Evolutionary conservation across 2,888 invertebrate genomes (phyloP).

Genomic region (Tinea semifulvella): DNA sequence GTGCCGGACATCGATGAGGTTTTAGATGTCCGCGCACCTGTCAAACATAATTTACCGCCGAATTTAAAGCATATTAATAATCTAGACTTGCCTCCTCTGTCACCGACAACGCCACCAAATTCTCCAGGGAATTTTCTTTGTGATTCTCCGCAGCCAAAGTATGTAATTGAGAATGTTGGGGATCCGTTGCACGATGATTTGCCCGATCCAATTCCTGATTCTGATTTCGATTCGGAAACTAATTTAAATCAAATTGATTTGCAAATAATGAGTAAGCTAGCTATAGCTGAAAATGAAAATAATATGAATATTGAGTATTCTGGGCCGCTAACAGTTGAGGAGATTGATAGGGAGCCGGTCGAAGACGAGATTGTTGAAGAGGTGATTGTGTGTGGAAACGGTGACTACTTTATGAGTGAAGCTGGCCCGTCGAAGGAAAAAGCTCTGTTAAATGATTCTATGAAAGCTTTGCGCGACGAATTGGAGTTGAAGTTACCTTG

Average conservation of each 20-base stretch:
- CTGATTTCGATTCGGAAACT: constrained; percentile 34
- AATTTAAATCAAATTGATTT: constrained; percentile 56
- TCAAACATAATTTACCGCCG: background rate
- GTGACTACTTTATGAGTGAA: constrained; percentile 53
- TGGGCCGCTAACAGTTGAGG: constrained; percentile 46
- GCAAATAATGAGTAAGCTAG: constrained; percentile 54
- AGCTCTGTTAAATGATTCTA: constrained; percentile 38
- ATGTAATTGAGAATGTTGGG: constrained; percentile 32
- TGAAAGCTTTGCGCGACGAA: constrained; percentile 75
- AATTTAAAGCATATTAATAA: background rate
- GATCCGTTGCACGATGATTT: constrained; percentile 11
- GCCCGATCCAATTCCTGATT: constrained; percentile 4
- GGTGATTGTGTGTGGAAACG: constrained; percentile 39
- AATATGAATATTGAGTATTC: constrained; percentile 61
- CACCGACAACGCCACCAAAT: constrained; percentile 53
- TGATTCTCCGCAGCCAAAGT: constrained; percentile 46
- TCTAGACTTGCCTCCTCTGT: constrained; percentile 22
- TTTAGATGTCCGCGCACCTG: constrained; percentile 7
- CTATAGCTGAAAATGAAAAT: constrained; percentile 63
- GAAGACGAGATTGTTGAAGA: constrained; percentile 29
- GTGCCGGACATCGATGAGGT: constrained; percentile 51
- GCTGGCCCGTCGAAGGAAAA: constrained; percentile 22
- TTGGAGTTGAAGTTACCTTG: constrained; percentile 74
- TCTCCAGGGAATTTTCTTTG: constrained; percentile 51
- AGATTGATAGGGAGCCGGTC: background rate